These are phyloP conservation scores for Blastobasis adustella DNA, from an alignment of 2,888 invertebrate species.

Conservation along the genomic window DNA sequence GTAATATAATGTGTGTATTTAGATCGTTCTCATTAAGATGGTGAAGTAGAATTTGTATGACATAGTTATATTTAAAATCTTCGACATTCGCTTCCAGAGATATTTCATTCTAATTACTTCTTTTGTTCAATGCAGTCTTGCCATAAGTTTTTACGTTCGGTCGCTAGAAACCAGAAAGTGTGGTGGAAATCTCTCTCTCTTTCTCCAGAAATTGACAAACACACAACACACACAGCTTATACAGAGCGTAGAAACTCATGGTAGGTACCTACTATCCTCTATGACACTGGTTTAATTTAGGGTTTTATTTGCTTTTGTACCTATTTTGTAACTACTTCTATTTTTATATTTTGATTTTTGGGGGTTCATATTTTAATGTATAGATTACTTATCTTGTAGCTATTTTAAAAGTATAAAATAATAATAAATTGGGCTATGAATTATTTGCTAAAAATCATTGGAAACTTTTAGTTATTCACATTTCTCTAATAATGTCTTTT, in stretches of 20 bases:
- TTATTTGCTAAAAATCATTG: conserved; percentile 5
- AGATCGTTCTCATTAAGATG: conserved; percentile 24
- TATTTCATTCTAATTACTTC: background rate
- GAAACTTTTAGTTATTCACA: conserved; percentile 3
- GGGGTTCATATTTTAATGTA: conserved; percentile 11
- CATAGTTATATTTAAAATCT: conserved; percentile 7
- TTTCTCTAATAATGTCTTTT: background rate
- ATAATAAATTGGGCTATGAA: conserved; percentile 24
- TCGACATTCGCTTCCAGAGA: conserved; percentile 8
- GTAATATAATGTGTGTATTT: conserved; percentile 36
- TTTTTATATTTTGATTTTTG: conserved; percentile 13
- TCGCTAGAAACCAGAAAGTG: too few relatives aligned
- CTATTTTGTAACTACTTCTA: conserved; percentile 9
- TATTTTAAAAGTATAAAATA: conserved; percentile 1
- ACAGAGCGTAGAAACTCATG: too few relatives aligned
- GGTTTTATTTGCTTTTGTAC: conserved; percentile 3
- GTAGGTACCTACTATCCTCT: background rate
- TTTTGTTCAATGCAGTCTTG: background rate
- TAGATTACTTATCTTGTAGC: conserved; percentile 11
- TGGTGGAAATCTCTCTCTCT: too few relatives aligned
- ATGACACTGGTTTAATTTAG: background rate
- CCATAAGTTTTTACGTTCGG: too few relatives aligned
- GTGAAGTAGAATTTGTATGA: conserved; percentile 18
- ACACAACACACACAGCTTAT: too few relatives aligned
- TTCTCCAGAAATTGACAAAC: too few relatives aligned